Conservation (phyloP, 1,140 invertebrate genomes). For the Drosophila simulans region DNA sequence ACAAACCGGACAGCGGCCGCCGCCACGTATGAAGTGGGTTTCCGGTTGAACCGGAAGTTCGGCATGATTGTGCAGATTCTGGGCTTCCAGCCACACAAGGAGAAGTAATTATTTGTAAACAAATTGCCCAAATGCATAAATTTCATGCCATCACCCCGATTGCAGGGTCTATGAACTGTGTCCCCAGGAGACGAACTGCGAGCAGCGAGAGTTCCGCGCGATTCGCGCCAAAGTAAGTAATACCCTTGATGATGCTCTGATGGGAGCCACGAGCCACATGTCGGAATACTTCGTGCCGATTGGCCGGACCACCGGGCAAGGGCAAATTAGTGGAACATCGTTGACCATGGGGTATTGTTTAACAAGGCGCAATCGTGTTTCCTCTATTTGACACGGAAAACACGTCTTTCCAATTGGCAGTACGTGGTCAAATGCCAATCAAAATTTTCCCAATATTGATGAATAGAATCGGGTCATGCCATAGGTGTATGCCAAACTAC, state of each 20-base stretch:
- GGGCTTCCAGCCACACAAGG: constrained; percentile 75
- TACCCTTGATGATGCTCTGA: constrained; percentile 18
- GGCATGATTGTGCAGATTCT: constrained; percentile 84
- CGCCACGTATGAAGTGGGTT: constrained; percentile 65
- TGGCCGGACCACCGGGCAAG: constrained; percentile 23
- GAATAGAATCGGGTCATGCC: constrained; percentile 1
- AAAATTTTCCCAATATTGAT: not conserved
- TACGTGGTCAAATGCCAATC: constrained; percentile 53
- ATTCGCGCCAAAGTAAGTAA: constrained; percentile 80
- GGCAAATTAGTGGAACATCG: constrained; percentile 22
- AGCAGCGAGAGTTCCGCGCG: constrained; percentile 76
- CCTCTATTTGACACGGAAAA: constrained; percentile 62
- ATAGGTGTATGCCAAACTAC: constrained; percentile 2
- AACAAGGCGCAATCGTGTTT: constrained; percentile 48
- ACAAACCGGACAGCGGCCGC: constrained; percentile 26
- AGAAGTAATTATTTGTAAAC: constrained; percentile 79
- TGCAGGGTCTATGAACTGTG: constrained; percentile 79
- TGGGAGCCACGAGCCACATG: constrained; percentile 36
- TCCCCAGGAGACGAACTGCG: constrained; percentile 77
- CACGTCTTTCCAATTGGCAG: constrained; percentile 55
- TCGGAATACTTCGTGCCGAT: constrained; percentile 58
- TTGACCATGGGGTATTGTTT: constrained; percentile 41
- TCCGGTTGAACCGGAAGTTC: constrained; percentile 78
- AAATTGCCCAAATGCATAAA: constrained; percentile 33
- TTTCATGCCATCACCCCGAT: constrained; percentile 3